Evolutionary conservation across 2,797 vertebrate species (phyloP), one percentile per base, ranked within the genome.

Genomic region (Sarcoramphus papa): DNA sequence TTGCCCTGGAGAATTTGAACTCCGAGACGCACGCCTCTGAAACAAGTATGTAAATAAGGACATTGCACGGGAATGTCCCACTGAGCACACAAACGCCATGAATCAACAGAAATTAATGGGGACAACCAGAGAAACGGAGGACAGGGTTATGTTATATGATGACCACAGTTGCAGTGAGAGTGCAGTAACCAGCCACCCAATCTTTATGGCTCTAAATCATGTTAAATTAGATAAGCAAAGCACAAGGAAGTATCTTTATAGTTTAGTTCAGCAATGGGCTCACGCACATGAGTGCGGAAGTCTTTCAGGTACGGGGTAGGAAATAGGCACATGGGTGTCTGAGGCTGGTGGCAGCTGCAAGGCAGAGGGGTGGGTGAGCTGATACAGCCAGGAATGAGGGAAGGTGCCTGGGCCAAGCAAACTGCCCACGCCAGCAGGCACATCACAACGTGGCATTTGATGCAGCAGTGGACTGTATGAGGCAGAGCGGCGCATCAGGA

Each of bases 211-310:
- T 92, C 51, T 79, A 89, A 82, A 87, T 76, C 65, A 91, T 14
- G 37, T 50, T 78, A 47, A 86, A 75, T 81, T 65, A 78, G 37
- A 11, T 31, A 78, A 69, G 37, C 54, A 68, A 90, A 88, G 35
- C 65, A 77, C 37, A 68, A 76, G 70, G 84, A 91, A 91, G 33
- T 54, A 50, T n/a, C 47, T 82, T 62, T 28, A 65, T 17, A 35
- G 21, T 57, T 93, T 33, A 64, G 30, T 75, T 59, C 67, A 69
- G 79, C 90, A 76, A 43, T 2, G 17, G 54, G 56, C 35, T 90
- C 31, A 1, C 0, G 4, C 16, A 45, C 4, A 3, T 0, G 10
- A 57, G 14, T 9, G 17, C 0, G 0, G 1, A 74, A 80, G 35
- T 31, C 40, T 45, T 73, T 63, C 40, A 70, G 60, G 65, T 27